phyloP scores from a whole-genome alignment of 2,113 vertebrate species.

The Cynoglossus semilaevis region DNA sequence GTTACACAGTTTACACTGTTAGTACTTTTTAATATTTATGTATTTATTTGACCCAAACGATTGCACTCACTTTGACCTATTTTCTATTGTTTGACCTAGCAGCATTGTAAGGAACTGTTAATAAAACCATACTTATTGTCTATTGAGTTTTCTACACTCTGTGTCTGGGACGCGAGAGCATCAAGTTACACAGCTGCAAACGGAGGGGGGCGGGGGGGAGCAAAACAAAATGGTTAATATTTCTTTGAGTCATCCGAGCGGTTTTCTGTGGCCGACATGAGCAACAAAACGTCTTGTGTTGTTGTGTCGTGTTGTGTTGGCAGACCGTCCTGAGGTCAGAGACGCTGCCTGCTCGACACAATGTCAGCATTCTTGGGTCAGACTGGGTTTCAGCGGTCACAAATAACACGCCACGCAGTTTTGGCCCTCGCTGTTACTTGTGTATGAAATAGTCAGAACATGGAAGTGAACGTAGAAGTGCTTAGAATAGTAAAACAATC shows the following conservation, averaged over 20 bases:
- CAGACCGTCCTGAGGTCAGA: constrained; percentile 84
- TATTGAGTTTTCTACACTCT: constrained; percentile 23
- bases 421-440: neutral
- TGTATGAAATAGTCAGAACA: neutral
- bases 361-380: constrained; percentile 43
- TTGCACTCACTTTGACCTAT: constrained; percentile 48
- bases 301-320: constrained; percentile 80
- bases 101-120: constrained; percentile 60
- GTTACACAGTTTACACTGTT: constrained; percentile 46
- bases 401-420: constrained; percentile 19
- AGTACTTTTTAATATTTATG: constrained; percentile 57
- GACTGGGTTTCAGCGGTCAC: constrained; percentile 29
- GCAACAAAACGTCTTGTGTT: constrained; percentile 87
- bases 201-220: too few relatives aligned
- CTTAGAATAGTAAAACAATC: too few relatives aligned
- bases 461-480: too few relatives aligned
- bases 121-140: constrained; percentile 42
- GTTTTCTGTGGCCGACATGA: too few relatives aligned
- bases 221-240: too few relatives aligned
- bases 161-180: neutral
- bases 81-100: constrained; percentile 53
- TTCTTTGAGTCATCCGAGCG: too few relatives aligned
- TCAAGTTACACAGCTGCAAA: neutral
- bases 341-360: constrained; percentile 30
- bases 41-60: constrained; percentile 58